These are phyloP conservation scores for Tribolium madens DNA, from an alignment of 1,140 invertebrate genomes.

Conservation along the genomic window DNA sequence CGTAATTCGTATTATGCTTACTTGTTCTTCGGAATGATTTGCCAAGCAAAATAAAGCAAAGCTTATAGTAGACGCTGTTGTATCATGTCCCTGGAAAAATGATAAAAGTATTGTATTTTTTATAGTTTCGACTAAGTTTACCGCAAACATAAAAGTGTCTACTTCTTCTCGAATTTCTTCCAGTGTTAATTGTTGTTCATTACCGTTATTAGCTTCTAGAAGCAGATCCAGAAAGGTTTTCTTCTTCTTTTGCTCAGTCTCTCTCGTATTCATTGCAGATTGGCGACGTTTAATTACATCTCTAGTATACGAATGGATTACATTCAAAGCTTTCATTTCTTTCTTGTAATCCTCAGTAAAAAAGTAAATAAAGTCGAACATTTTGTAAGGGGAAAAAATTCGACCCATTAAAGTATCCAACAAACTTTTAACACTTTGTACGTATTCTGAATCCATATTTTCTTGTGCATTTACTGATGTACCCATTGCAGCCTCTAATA, in stretches of 20 bases:
- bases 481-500: conserved; percentile 18
- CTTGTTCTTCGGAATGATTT: conserved; percentile 71
- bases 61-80: conserved; percentile 64
- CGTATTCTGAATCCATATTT: conserved; percentile 27
- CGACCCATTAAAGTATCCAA: neutral
- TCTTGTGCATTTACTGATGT: conserved; percentile 9
- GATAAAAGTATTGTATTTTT: neutral
- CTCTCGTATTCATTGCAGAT: neutral
- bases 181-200: neutral
- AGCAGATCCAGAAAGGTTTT: conserved; percentile 17
- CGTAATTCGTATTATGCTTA: conserved; percentile 52
- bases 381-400: conserved; percentile 10
- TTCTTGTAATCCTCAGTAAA: conserved; percentile 29
- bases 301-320: conserved; percentile 7
- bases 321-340: neutral
- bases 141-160: conserved; percentile 32
- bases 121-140: neutral
- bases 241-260: neutral
- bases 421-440: conserved; percentile 35
- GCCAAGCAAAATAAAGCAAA: conserved; percentile 69
- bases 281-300: conserved; percentile 19
- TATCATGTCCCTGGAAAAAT: conserved; percentile 64
- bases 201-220: neutral
- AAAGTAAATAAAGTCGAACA: conserved; percentile 11
- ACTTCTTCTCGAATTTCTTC: conserved; percentile 24